Percentiles rank a stretch among this genome's conserved stretches.
phyloP scores from a whole-genome alignment of 2,888 invertebrate species.

The Ophion obscuratus region DNA sequence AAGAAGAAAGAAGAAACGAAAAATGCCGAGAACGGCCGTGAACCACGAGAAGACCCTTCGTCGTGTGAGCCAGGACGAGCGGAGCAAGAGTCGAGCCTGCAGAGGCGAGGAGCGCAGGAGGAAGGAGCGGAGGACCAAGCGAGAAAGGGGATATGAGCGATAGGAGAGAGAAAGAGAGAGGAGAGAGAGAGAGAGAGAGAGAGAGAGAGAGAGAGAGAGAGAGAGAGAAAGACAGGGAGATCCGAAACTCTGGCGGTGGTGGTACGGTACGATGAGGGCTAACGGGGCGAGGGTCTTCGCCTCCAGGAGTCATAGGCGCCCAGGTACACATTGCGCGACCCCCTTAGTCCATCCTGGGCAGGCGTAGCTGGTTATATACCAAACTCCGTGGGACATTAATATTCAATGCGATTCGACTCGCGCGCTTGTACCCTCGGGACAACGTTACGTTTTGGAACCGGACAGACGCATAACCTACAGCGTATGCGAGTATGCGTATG shows the following conservation, averaged over 20 bases:
- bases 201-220: neutral
- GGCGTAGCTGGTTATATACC: constrained; percentile 25
- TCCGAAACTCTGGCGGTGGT: constrained; percentile 24
- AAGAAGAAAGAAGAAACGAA: neutral
- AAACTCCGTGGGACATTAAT: constrained; percentile 66
- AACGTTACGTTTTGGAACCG: constrained; percentile 70
- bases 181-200: neutral
- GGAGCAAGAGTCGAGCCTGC: neutral
- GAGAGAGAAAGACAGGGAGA: neutral
- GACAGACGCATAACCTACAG: constrained; percentile 9
- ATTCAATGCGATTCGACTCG: constrained; percentile 71
- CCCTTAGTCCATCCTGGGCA: constrained; percentile 8
- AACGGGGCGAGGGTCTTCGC: constrained; percentile 59
- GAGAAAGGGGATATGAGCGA: no score
- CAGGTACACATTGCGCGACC: constrained; percentile 39
- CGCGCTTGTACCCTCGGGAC: constrained; percentile 64
- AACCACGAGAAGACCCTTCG: neutral
- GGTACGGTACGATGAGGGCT: constrained; percentile 45
- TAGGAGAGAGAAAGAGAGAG: neutral
- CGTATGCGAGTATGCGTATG: neutral
- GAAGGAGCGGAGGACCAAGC: neutral
- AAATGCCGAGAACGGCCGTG: neutral
- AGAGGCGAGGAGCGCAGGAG: neutral
- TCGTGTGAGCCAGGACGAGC: neutral
- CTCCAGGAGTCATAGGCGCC: constrained; percentile 57